Conservation (phyloP, 2,797 vertebrate genomes). For the Mionectes olivaceus region DNA sequence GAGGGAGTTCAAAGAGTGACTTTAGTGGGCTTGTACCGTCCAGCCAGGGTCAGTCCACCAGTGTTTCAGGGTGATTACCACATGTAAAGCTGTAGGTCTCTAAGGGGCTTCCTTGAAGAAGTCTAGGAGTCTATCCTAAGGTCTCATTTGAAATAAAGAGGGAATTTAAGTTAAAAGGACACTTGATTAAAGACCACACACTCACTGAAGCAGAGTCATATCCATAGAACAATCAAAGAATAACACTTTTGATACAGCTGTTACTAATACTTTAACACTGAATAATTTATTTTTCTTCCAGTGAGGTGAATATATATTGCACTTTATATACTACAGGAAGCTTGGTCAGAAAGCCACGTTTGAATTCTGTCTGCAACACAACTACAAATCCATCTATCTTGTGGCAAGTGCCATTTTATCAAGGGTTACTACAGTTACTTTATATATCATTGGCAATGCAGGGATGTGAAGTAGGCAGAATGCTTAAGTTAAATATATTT, state of each 20-base stretch:
- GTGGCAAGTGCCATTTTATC: not conserved
- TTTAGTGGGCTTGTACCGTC: not conserved
- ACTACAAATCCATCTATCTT: not conserved
- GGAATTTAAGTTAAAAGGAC: not conserved
- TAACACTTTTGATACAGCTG: not conserved
- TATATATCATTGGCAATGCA: not conserved
- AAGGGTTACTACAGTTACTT: not conserved
- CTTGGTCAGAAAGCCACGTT: not conserved
- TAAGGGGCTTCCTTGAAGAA: not conserved
- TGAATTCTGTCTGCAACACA: not conserved
- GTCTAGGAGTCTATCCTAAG: conserved; percentile 8
- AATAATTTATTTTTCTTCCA: not conserved
- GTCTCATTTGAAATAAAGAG: not conserved
- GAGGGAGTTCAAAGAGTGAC: not conserved
- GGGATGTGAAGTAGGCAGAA: not conserved
- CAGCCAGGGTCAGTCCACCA: not conserved
- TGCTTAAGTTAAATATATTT: not conserved
- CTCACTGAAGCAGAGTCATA: not conserved
- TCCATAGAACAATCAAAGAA: not conserved
- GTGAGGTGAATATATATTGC: not conserved
- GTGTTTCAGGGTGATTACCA: not conserved
- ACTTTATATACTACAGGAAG: not conserved
- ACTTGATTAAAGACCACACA: not conserved
- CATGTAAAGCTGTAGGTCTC: not conserved
- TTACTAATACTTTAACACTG: not conserved